Evolutionary conservation across 2,888 invertebrate species (phyloP), one percentile per base, ranked within the genome.

Genomic region (Sympetrum striolatum): DNA sequence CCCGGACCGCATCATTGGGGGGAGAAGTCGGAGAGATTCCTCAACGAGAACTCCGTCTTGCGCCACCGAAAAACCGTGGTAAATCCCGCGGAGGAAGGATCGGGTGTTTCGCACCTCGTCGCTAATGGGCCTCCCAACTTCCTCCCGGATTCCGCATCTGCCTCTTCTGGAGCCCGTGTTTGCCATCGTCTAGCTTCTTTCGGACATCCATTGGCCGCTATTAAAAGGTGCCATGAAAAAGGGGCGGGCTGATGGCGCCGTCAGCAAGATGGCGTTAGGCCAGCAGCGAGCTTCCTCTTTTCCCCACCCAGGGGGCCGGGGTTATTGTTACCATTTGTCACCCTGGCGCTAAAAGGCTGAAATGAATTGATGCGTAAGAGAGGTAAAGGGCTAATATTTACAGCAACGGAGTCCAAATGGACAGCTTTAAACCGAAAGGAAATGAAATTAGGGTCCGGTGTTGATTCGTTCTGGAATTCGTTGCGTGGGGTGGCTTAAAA

Each of bases 301-400:
- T 31, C 73, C 14, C 73, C 73, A 31, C 73, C 73, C 73, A 73
- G 73, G 25, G 73, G 25, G 73, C 31, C 73, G 10, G 12, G 15
- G 73, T 73, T 73, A 73, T 73, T 31, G 73, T 73, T 73, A 31
- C 73, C 86, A 86, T 60, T 86, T 86, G 60, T 86, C 60, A 39
- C 64, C 8, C 15, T 35, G 58, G 31, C 86, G 86, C 86, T 86
- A 86, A 86, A 60, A 86, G 60, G 48, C 37, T 60, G 37, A 86
- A 86, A 86, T 86, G 86, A 86, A 86, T 86, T 86, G 86, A 60
- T 60, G 86, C 86, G 86, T 86, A 86, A 86, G 86, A 86, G 86
- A 64, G 86, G 86, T 86, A 73, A 73, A 60, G 86, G 39, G 31
- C 86, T 35, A 86, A 86, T 60, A 86, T 44, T 37, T 37, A 35